A percentile compares a stretch with the other conserved stretches of the same genome.
Evolutionary conservation across 2,113 vertebrate species (phyloP).

Genomic region (Chamaea fasciata): DNA sequence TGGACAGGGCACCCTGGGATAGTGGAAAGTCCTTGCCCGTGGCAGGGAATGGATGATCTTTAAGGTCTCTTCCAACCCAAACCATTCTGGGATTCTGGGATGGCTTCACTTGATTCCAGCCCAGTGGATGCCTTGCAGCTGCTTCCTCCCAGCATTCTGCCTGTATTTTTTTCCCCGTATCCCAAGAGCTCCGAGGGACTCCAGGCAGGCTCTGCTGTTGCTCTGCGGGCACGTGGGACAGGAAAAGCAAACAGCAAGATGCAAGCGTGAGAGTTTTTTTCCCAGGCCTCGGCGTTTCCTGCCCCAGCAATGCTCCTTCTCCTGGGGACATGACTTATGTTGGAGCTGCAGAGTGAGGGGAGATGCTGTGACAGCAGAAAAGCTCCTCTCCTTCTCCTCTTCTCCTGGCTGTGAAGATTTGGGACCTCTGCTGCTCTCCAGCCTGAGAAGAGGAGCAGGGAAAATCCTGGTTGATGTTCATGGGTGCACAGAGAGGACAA

Average conservation of each 20-base stretch:
- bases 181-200: not conserved
- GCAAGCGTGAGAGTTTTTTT: slow-evolving; percentile 8
- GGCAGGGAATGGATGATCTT: not conserved
- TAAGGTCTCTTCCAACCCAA: not conserved
- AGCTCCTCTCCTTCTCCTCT: not conserved
- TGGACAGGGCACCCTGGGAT: fast-evolving
- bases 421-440: not conserved
- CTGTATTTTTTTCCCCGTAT: not conserved
- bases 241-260: slow-evolving; percentile 37
- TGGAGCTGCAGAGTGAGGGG: not conserved
- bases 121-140: not conserved
- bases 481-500: not conserved
- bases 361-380: not conserved
- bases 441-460: not conserved
- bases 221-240: slow-evolving; percentile 8
- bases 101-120: not conserved
- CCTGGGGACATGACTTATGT: fast-evolving
- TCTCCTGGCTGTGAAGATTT: not conserved
- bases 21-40: not conserved
- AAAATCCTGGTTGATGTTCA: not conserved
- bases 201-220: not conserved
- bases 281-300: slow-evolving; percentile 17
- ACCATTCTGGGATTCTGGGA: not conserved
- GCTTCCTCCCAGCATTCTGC: not conserved
- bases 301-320: not conserved